Percentiles rank a stretch among this genome's conserved stretches.
Conservation (phyloP, 2,797 vertebrate genomes). For the Coluber constrictor region DNA sequence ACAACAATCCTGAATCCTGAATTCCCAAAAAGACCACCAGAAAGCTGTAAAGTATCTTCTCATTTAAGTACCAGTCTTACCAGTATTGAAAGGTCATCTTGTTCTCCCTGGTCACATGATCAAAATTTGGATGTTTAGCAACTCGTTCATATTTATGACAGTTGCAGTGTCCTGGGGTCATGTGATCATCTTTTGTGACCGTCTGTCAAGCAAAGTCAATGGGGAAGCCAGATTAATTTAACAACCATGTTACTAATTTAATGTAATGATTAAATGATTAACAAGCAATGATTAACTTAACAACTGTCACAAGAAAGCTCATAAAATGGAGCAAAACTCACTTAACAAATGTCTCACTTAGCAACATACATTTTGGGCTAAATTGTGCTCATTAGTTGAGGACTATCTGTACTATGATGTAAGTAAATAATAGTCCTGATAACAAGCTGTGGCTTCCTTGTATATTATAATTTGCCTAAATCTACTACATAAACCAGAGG, state of each 20-base stretch:
- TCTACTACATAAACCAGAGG: conserved; percentile 49
- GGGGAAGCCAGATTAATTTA: too few relatives aligned
- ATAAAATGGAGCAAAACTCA: background rate
- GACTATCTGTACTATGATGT: background rate
- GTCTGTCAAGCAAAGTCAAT: too few relatives aligned
- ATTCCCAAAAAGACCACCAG: background rate
- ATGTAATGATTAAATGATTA: too few relatives aligned
- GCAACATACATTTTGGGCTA: too few relatives aligned
- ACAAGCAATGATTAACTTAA: too few relatives aligned
- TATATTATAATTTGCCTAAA: conserved; percentile 45
- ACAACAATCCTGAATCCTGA: background rate
- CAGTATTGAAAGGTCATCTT: background rate
- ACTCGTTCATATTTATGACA: too few relatives aligned
- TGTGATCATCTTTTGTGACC: too few relatives aligned
- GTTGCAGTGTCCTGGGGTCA: too few relatives aligned
- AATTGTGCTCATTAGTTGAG: too few relatives aligned
- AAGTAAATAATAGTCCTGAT: conserved; percentile 36
- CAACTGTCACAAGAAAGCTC: too few relatives aligned
- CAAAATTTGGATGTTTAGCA: too few relatives aligned
- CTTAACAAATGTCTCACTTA: background rate
- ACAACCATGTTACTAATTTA: too few relatives aligned
- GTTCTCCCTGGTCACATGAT: background rate
- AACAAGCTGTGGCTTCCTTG: conserved; percentile 35
- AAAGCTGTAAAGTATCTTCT: background rate
- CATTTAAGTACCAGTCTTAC: background rate